Evolutionary conservation across 2,888 invertebrate species (phyloP).

Genomic region (Tuberolachnus salignus): DNA sequence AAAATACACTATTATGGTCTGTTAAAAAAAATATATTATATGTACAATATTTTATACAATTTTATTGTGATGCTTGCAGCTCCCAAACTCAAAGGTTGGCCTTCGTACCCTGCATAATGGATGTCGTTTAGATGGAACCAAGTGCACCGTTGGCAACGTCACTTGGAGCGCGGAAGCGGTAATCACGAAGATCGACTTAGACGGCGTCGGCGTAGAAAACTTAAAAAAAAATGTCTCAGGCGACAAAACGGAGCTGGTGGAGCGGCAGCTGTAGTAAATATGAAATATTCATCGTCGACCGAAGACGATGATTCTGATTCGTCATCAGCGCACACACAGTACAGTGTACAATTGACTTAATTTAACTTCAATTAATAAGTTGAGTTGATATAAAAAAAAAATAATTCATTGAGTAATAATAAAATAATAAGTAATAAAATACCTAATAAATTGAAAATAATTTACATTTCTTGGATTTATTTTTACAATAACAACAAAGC

Average conservation of each 20-base stretch:
- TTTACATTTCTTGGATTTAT: too few species aligned
- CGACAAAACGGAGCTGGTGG: constrained; percentile 25
- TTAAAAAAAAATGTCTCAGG: constrained; percentile 21
- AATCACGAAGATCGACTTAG: constrained; percentile 62
- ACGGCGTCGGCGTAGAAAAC: constrained; percentile 63
- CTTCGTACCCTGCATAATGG: constrained; percentile 41
- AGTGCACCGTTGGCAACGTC: constrained; percentile 32
- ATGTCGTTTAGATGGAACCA: constrained; percentile 48
- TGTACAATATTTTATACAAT: background rate
- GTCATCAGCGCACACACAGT: too few species aligned
- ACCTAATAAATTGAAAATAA: too few species aligned
- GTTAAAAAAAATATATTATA: background rate
- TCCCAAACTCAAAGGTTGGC: constrained; percentile 57
- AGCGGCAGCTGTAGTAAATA: background rate
- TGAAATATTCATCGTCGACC: constrained; percentile 15
- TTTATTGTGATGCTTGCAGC: constrained; percentile 39
- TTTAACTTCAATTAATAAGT: too few species aligned
- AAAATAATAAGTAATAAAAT: too few species aligned
- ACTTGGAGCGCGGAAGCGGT: constrained; percentile 66
- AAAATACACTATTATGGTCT: background rate
- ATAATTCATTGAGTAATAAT: too few species aligned
- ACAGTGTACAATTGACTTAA: too few species aligned
- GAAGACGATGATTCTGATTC: constrained; percentile 22
- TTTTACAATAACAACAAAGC: too few species aligned
- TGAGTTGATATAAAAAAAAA: too few species aligned